Conservation (phyloP, 2,888 invertebrate genomes). For the Pachycephus smyrnensis region DNA sequence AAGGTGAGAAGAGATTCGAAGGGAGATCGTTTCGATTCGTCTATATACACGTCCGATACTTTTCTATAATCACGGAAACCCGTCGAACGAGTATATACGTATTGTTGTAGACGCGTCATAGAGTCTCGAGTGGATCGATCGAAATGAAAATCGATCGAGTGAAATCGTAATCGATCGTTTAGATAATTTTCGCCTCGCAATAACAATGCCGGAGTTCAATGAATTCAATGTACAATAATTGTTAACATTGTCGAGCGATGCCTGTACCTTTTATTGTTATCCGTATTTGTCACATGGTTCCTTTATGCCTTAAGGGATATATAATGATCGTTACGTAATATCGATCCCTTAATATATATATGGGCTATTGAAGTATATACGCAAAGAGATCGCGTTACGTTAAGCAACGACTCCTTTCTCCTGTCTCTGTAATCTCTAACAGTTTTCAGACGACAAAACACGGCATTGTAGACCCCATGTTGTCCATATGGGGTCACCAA, state of each 20-base stretch:
- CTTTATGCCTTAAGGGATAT: no score
- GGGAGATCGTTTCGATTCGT: not conserved
- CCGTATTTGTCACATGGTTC: no score
- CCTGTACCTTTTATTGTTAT: not conserved
- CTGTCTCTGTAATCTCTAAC: constrained; percentile 66
- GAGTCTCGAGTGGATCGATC: not conserved
- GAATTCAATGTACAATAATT: not conserved
- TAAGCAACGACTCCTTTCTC: constrained; percentile 36
- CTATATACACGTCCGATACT: not conserved
- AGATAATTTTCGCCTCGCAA: not conserved
- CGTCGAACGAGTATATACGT: not conserved
- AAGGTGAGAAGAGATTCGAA: not conserved
- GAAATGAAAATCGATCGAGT: not conserved
- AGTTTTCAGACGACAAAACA: constrained; percentile 80
- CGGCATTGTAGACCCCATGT: constrained; percentile 98
- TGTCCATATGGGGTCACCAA: constrained; percentile 98
- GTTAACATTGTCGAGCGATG: not conserved
- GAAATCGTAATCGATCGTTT: no score
- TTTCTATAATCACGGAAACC: not conserved
- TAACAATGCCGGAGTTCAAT: not conserved
- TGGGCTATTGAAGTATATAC: not conserved
- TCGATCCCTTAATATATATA: no score
- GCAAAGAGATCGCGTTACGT: not conserved
- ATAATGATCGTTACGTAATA: no score
- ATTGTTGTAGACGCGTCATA: not conserved